These are phyloP conservation scores for Vulpes lagopus DNA, from an alignment of 2,113 vertebrate species.

Conservation along the genomic window DNA sequence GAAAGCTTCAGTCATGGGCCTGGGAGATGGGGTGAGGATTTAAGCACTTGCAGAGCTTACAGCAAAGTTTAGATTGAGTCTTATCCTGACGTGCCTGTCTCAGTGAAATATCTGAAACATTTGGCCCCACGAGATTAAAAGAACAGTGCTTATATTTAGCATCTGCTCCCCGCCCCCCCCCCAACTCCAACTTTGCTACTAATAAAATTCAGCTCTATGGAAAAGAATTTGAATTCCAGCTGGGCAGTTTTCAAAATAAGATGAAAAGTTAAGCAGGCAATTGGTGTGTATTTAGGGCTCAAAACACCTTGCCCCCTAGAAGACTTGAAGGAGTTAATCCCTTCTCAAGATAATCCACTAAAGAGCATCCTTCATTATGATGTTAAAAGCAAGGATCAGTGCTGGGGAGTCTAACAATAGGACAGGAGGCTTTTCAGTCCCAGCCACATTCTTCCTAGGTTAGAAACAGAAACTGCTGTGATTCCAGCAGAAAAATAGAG, in stretches of 20 bases:
- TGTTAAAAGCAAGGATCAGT: conserved; percentile 93
- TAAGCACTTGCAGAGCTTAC: conserved; percentile 81
- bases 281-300: conserved; percentile 94
- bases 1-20: conserved; percentile 73
- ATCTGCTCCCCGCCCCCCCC: conserved; percentile 85
- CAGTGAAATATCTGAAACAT: conserved; percentile 84
- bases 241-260: conserved; percentile 94
- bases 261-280: conserved; percentile 93
- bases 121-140: conserved; percentile 86
- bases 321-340: conserved; percentile 95
- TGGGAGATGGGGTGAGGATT: conserved; percentile 77
- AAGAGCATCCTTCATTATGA: conserved; percentile 95
- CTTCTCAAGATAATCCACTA: conserved; percentile 95
- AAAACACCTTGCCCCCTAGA: conserved; percentile 94
- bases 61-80: conserved; percentile 89
- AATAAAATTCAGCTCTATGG: conserved; percentile 91
- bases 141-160: conserved; percentile 89
- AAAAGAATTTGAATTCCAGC: conserved; percentile 94
- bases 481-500: conserved; percentile 86
- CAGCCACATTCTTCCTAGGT: conserved; percentile 92
- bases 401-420: conserved; percentile 90
- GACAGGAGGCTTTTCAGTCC: conserved; percentile 89
- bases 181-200: conserved; percentile 90
- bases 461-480: conserved; percentile 93
- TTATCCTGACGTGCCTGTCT: conserved; percentile 86